Conservation (phyloP, 2,113 vertebrate species). For the Centrocercus urophasianus region DNA sequence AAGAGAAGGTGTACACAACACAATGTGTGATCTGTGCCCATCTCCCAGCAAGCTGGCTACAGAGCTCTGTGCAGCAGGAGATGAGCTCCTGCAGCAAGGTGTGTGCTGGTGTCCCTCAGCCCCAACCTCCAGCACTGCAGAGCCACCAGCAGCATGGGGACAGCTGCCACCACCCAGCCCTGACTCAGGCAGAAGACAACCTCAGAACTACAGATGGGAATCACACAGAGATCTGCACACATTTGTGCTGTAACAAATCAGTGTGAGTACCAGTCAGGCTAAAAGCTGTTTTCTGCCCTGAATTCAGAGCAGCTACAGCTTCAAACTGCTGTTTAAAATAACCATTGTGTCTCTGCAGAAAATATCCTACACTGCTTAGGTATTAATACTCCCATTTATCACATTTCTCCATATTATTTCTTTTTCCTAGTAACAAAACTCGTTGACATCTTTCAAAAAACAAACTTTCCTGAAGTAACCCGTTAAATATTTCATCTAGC, state of each 20-base stretch:
- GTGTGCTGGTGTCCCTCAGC: constrained; percentile 77
- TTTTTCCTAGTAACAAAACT: background rate
- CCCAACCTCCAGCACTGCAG: background rate
- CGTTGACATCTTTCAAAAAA: background rate
- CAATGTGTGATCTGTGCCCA: constrained; percentile 35
- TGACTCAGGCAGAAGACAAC: background rate
- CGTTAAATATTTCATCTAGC: constrained; percentile 36
- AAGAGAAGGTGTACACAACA: background rate
- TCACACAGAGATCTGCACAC: background rate
- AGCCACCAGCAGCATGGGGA: background rate
- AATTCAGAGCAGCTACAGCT: constrained; percentile 44
- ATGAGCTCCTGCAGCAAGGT: constrained; percentile 80
- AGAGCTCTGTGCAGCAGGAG: constrained; percentile 14
- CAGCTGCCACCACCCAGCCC: constrained; percentile 38
- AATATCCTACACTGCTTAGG: background rate
- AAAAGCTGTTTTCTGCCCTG: constrained; percentile 35
- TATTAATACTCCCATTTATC: background rate
- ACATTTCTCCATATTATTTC: background rate
- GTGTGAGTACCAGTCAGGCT: background rate
- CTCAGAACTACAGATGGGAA: background rate
- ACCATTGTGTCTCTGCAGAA: background rate
- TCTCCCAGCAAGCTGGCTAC: constrained; percentile 13
- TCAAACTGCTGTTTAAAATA: constrained; percentile 20
- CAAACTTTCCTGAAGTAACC: background rate
- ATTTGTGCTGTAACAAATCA: background rate